These are phyloP conservation scores for Axea sp. DNA, from an alignment of 2,888 invertebrate species.

Conservation along the genomic window DNA sequence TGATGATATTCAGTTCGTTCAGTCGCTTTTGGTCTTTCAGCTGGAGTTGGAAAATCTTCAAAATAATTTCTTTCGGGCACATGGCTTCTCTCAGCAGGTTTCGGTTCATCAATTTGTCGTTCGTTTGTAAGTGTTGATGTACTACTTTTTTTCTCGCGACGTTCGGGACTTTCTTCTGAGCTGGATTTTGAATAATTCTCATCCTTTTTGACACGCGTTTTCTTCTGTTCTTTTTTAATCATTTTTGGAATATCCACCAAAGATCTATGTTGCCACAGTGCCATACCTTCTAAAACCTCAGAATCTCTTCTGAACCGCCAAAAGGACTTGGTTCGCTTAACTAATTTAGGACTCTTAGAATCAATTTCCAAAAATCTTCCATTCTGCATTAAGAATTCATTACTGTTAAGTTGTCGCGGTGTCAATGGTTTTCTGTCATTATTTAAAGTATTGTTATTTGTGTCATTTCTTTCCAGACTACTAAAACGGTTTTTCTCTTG, in stretches of 20 bases:
- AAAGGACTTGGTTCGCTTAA: conserved; percentile 91
- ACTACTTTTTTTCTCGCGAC: conserved; percentile 71
- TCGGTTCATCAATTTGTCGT: conserved; percentile 70
- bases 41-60: conserved; percentile 76
- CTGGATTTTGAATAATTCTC: conserved; percentile 65
- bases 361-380: conserved; percentile 81
- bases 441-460: conserved; percentile 76
- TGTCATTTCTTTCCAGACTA: conserved; percentile 70
- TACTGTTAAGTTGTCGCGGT: conserved; percentile 78
- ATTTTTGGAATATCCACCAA: conserved; percentile 86
- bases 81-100: conserved; percentile 75
- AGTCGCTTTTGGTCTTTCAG: conserved; percentile 73
- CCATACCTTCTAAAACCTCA: conserved; percentile 92
- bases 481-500: conserved; percentile 51
- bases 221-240: conserved; percentile 81
- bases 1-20: conserved; percentile 73
- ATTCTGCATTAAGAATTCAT: conserved; percentile 70
- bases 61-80: conserved; percentile 74
- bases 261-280: conserved; percentile 91
- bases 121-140: conserved; percentile 75
- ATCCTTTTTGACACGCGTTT: conserved; percentile 76
- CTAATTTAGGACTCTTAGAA: conserved; percentile 78
- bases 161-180: conserved; percentile 63
- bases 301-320: conserved; percentile 89
- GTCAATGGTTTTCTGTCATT: conserved; percentile 80